A percentile compares a stretch with the other conserved stretches of the same genome.
Conservation (phyloP, 2,797 vertebrate species). For the Pangasius krempfi region DNA sequence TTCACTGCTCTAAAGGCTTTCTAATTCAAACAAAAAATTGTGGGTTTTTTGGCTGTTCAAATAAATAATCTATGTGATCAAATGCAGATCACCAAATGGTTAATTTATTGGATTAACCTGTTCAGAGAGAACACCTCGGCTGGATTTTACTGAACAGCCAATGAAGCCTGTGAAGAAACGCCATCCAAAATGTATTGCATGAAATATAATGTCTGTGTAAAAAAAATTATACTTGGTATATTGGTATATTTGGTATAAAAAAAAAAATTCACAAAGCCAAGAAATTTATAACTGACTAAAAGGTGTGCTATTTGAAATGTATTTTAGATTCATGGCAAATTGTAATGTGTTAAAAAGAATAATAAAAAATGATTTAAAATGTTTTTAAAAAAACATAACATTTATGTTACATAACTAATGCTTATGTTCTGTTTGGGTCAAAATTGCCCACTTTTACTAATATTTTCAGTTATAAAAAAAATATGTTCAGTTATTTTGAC, state of each 20-base stretch:
- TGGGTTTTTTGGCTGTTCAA: neutral
- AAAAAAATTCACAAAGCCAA: too few relatives aligned
- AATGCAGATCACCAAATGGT: neutral
- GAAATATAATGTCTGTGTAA: too few relatives aligned
- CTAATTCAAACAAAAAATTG: neutral
- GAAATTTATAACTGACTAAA: neutral
- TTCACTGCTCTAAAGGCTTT: neutral
- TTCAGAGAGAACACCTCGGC: neutral
- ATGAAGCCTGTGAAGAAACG: neutral
- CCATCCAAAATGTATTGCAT: neutral
- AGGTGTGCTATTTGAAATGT: neutral
- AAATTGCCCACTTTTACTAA: neutral
- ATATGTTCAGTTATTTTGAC: neutral
- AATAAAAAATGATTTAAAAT: neutral
- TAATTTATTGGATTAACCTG: neutral
- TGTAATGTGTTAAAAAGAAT: neutral
- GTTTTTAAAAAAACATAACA: neutral
- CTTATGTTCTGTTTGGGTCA: neutral
- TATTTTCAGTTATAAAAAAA: neutral
- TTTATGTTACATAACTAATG: neutral
- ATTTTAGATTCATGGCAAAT: neutral
- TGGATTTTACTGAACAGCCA: neutral
- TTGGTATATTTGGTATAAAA: too few relatives aligned
- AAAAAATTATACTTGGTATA: neutral
- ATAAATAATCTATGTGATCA: neutral